A percentile compares a stretch with the other conserved stretches of the same genome.
These are phyloP conservation scores for Spermophilus dauricus DNA, from an alignment of 2,113 vertebrate genomes.

Conservation along the genomic window DNA sequence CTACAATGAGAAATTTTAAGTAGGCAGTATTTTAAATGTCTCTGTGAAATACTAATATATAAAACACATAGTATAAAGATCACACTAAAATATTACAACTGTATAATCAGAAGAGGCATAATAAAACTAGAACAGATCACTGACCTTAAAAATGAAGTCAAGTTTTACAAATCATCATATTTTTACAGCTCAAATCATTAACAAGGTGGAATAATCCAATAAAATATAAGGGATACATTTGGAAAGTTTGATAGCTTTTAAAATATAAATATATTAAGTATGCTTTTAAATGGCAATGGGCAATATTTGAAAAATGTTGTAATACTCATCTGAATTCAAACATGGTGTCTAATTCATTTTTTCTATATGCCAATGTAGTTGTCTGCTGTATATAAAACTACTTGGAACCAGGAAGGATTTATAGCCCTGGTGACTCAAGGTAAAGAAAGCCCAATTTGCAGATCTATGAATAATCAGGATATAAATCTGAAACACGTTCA, in stretches of 20 bases:
- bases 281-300: neutral
- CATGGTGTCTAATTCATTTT: neutral
- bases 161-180: neutral
- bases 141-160: neutral
- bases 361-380: neutral
- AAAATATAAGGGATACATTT: neutral
- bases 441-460: neutral
- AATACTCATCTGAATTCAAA: neutral
- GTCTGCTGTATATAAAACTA: neutral
- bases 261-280: neutral
- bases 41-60: neutral
- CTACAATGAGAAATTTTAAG: neutral
- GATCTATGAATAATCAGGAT: neutral
- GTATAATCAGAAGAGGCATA: neutral
- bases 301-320: conserved; percentile 30
- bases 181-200: conserved; percentile 26
- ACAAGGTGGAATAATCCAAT: neutral
- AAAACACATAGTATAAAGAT: neutral
- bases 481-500: neutral
- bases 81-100: neutral
- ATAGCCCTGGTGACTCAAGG: neutral
- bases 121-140: neutral
- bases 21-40: neutral
- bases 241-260: neutral
- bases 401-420: neutral